Evolutionary conservation across 2,797 vertebrate genomes (phyloP), one percentile per base, ranked within the genome.

Genomic region (Xerus rutilus): DNA sequence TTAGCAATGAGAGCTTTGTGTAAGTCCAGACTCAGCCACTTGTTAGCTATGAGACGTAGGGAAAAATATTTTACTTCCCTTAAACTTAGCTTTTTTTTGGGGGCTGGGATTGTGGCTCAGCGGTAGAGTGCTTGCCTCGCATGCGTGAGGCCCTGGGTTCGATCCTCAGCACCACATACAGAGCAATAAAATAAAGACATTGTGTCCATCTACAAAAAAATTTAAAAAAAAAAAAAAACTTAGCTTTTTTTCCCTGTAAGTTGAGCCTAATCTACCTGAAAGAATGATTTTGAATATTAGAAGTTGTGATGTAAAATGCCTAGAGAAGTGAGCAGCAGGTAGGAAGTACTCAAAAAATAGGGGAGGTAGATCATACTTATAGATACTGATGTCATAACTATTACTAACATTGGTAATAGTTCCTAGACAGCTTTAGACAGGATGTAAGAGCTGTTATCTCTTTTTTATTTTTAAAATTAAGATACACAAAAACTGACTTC

Each of bases 381-480:
- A 3, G 11, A 30, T 15, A 7, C 15, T 7, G 4, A 25, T 20
- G 7, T 4, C 7, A 8, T 49, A 21, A 35, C n/a, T 12, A 49
- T 23, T 10, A 2, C n/a, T 59, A 5, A 20, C 39, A 0, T 47
- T 57, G 67, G 0, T 3, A 5, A 49, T 39, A 18, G 21, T 65
- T 25, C n/a, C 11, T 25, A 62, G n/a, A 65, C 13, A 54, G 17
- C 32, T 15, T 89, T 65, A 12, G 59, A 9, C 32, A 64, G 43
- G 5, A 47, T 72, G 18, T 5, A 30, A 74, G 39, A n/a, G 12
- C 17, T 28, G 20, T 59, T 45, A 57, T 30, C 20, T n/a, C 47
- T 32, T 67, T n/a, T 49, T 86, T 82, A 43, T 64, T 64, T 73
- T 92, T 90, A 52, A n/a, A 78, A 57, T 76, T 57, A 90, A 49